phyloP scores from a whole-genome alignment of 1,140 invertebrate genomes.

The Phthorimaea operculella region DNA sequence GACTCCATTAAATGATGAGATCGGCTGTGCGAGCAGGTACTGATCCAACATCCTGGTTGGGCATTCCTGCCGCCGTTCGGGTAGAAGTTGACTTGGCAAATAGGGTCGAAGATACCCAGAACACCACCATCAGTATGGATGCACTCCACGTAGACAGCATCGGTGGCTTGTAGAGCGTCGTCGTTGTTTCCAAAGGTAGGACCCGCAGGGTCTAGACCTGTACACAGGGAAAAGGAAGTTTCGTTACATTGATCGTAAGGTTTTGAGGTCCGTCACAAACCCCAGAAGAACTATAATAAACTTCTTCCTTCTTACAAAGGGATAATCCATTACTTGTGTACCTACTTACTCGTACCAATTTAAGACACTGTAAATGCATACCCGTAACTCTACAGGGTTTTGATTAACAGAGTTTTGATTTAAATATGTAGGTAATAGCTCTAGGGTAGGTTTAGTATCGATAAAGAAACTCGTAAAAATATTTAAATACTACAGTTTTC shows the following conservation, averaged over 20 bases:
- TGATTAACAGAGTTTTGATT: no score
- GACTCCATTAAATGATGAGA: constrained; percentile 68
- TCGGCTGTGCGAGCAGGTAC: constrained; percentile 64
- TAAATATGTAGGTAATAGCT: no score
- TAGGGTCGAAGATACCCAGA: constrained; percentile 45
- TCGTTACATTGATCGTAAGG: no score
- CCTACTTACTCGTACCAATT: no score
- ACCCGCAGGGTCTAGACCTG: constrained; percentile 74
- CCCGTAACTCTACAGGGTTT: no score
- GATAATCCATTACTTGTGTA: no score
- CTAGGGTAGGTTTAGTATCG: no score
- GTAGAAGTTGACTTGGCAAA: constrained; percentile 69
- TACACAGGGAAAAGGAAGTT: constrained; percentile 3
- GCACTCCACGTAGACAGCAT: constrained; percentile 70
- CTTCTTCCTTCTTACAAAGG: not conserved
- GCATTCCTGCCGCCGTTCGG: constrained; percentile 67
- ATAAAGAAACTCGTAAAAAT: no score
- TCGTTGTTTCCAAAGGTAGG: constrained; percentile 62
- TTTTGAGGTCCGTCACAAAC: no score
- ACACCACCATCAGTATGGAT: constrained; percentile 70
- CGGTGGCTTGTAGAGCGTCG: constrained; percentile 39
- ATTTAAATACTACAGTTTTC: no score
- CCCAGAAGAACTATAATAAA: not conserved
- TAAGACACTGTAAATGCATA: no score
- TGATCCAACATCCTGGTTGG: constrained; percentile 73